Base-by-base conservation (phyloP, 2,888 invertebrate genomes). In the Xestia rhomboidea region DNA sequence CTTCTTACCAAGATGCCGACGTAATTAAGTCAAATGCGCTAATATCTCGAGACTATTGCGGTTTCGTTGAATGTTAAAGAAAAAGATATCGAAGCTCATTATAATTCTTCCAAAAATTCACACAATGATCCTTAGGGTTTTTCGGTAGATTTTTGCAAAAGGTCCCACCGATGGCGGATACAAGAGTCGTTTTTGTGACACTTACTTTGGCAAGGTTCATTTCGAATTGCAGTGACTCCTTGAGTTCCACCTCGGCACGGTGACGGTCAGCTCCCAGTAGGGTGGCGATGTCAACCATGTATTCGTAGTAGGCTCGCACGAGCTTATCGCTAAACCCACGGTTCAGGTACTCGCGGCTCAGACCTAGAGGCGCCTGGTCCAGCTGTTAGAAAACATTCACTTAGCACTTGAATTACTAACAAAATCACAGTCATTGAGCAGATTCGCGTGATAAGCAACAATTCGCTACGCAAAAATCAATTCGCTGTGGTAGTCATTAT, bases 121-220 rank as follows among this genome's bases (percentile, higher is more conserved):
- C 89, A 90, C 91, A 91, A 92, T 92, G 83, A 77, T 79, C 76
- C 10, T 34, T 64, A 84, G 85, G 82, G 86, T 49, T 62, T 49
- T 54, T 24, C 24, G 41, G 41, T 7, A 10, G 24, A 24, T 15
- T 54, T 15, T 30, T 64, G 11, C 8, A 46, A 27, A 41, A 10
- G 11, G 10, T 41, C 41, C 41, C 41, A 66, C n/a, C 0, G 13
- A 24, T n/a, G 27, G n/a, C 41, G 21, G 5, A 13, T 60, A 41
- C 3, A 18, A 46, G 67, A 15, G 30, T 34, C n/a, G 11, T 80
- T 1, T 24, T n/a, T 27, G 21, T 34, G 77, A 97, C 77, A 97
- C 98, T 98, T 97, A 99, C 99, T 93, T 99, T 99, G 51, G 99
- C 99, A 76, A 99, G 97, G 87, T 97, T 97, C 84, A 98, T 99